phyloP scores from a whole-genome alignment of 2,797 vertebrate genomes.

The Danio tinwini region DNA sequence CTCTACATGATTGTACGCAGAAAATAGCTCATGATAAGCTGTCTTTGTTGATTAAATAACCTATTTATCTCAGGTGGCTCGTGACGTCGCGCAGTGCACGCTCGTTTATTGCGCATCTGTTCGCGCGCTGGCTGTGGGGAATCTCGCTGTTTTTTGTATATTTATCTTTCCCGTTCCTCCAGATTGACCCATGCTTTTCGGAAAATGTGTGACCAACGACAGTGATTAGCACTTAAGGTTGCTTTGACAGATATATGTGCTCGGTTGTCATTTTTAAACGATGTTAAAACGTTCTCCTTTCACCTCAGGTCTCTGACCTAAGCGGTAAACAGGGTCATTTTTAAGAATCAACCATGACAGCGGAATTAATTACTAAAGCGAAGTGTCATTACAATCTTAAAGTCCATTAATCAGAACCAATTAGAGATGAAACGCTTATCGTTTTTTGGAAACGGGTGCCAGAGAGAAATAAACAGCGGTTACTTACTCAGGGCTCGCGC shows the following conservation, averaged over 20 bases:
- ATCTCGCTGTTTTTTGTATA: not conserved
- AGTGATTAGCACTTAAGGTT: not conserved
- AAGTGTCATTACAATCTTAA: conserved; percentile 4
- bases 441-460: not conserved
- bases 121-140: not conserved
- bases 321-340: conserved; percentile 10
- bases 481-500: not conserved
- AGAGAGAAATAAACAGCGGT: not conserved
- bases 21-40: conserved; percentile 3
- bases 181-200: not conserved
- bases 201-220: not conserved
- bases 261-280: not conserved
- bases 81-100: conserved; percentile 1
- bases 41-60: not conserved
- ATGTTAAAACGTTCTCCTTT: conserved; percentile 11
- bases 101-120: conserved; percentile 24
- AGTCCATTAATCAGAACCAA: not conserved
- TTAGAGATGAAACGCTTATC: conserved; percentile 1
- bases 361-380: not conserved
- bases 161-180: not conserved
- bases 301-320: conserved; percentile 5
- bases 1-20: not conserved
- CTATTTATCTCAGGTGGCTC: conserved; percentile 26
- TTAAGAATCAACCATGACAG: conserved; percentile 15
- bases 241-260: not conserved